phyloP scores from a whole-genome alignment of 2,797 vertebrate genomes.

The Coendou prehensilis region DNA sequence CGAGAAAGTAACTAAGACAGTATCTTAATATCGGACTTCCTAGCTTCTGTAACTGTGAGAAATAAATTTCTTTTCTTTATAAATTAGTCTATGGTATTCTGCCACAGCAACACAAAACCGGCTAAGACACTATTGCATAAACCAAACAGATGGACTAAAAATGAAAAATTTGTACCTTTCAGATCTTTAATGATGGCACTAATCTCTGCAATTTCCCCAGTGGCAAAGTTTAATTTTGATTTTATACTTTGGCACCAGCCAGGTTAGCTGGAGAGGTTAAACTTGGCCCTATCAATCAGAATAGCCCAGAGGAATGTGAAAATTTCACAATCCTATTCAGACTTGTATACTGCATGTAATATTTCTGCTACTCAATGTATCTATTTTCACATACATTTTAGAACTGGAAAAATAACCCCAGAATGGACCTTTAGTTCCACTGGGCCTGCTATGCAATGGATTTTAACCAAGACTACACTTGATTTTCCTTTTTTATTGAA shows the following conservation, averaged over 20 bases:
- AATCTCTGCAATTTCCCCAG: not conserved
- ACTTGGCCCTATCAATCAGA: not conserved
- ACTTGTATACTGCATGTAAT: not conserved
- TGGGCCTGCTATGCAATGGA: not conserved
- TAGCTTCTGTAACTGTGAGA: not conserved
- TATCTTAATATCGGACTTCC: not conserved
- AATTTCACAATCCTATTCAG: not conserved
- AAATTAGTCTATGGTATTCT: not conserved
- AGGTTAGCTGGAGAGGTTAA: not conserved
- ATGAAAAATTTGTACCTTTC: not conserved
- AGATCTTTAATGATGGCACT: conserved; percentile 17
- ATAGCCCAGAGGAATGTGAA: not conserved
- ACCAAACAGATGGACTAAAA: conserved; percentile 13
- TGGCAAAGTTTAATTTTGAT: conserved; percentile 34
- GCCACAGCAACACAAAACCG: not conserved
- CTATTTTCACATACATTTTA: not conserved
- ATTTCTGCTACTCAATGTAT: not conserved
- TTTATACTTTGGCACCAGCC: conserved; percentile 4
- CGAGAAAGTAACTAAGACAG: not conserved
- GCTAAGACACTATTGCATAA: not conserved
- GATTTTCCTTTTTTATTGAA: not conserved
- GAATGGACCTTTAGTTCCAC: not conserved
- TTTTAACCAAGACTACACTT: not conserved
- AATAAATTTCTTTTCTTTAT: not conserved
- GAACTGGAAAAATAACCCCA: conserved; percentile 15